Conservation (phyloP, 92 coral and sea anemone genomes). For the Virgularia gustaviana region DNA sequence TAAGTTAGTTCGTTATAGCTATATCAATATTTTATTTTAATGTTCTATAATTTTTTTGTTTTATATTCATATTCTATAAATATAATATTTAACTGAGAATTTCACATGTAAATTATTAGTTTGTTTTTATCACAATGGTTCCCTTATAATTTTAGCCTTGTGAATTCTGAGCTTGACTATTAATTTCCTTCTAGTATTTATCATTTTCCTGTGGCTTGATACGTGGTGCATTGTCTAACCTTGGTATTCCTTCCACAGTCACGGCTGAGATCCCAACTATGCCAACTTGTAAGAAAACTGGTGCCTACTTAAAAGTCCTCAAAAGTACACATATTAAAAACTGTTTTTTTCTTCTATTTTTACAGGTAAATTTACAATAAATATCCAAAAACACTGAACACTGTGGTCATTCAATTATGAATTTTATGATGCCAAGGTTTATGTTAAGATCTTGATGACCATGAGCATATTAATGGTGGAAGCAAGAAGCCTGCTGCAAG, state of each 20-base stretch:
- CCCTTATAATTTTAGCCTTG: too few relatives aligned
- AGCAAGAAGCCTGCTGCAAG: not conserved
- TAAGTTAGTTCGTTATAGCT: not conserved
- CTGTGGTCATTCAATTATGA: slow-evolving; percentile 10
- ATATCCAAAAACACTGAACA: slow-evolving; percentile 68
- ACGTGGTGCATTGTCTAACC: slow-evolving; percentile 92
- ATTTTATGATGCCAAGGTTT: too few relatives aligned
- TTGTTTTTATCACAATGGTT: not conserved
- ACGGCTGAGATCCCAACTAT: slow-evolving; percentile 82
- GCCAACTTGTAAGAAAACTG: slow-evolving; percentile 72
- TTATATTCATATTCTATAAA: not conserved
- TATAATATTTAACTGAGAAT: not conserved
- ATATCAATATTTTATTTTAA: not conserved
- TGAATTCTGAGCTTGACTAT: too few relatives aligned
- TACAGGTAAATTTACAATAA: slow-evolving; percentile 92
- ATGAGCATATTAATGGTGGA: too few relatives aligned
- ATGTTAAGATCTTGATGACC: too few relatives aligned
- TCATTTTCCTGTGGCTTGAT: slow-evolving; percentile 89
- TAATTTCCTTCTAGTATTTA: slow-evolving; percentile 62
- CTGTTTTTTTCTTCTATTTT: not conserved
- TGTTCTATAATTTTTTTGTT: too few relatives aligned
- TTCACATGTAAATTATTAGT: not conserved
- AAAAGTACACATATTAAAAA: too few relatives aligned
- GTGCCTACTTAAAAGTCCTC: not conserved
- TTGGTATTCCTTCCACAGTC: slow-evolving; percentile 78